phyloP scores from a whole-genome alignment of 2,888 invertebrate species.

The Antheraea assamensis region DNA sequence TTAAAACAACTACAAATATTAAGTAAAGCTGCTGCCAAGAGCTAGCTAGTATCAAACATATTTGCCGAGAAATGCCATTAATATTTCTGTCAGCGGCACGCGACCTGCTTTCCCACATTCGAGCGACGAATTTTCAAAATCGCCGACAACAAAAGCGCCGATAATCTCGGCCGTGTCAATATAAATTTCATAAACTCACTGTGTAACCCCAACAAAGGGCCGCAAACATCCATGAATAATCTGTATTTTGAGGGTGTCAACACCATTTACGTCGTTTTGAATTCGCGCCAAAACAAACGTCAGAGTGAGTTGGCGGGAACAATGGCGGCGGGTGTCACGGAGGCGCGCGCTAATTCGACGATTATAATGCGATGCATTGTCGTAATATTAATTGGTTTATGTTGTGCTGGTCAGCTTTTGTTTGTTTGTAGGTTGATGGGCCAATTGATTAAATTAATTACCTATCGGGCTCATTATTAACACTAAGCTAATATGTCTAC shows the following conservation, averaged over 20 bases:
- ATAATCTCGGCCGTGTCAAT: slow-evolving; percentile 77
- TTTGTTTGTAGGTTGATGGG: slow-evolving; percentile 9
- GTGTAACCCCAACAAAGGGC: slow-evolving; percentile 69
- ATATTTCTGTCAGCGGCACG: slow-evolving; percentile 72
- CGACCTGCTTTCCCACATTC: slow-evolving; percentile 62
- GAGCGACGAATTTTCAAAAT: slow-evolving; percentile 65
- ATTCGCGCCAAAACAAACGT: slow-evolving; percentile 73
- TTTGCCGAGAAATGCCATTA: slow-evolving; percentile 57
- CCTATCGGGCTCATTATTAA: background rate
- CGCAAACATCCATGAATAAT: slow-evolving; percentile 79
- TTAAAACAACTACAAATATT: background rate
- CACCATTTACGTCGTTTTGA: slow-evolving; percentile 65
- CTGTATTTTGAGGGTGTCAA: slow-evolving; percentile 78
- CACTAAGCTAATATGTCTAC: background rate
- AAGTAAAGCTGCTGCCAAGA: background rate
- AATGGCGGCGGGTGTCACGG: slow-evolving; percentile 50
- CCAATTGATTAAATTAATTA: slow-evolving; percentile 4
- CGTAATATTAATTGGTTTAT: slow-evolving; percentile 62
- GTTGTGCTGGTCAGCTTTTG: slow-evolving; percentile 14
- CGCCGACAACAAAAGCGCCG: slow-evolving; percentile 69
- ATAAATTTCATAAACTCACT: slow-evolving; percentile 77
- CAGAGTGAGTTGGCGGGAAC: slow-evolving; percentile 50
- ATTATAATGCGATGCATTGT: slow-evolving; percentile 64
- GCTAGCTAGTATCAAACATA: slow-evolving; percentile 16
- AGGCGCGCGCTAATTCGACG: slow-evolving; percentile 57